Evolutionary conservation across 2,888 invertebrate genomes (phyloP).

Genomic region (Mesochorus sp.): DNA sequence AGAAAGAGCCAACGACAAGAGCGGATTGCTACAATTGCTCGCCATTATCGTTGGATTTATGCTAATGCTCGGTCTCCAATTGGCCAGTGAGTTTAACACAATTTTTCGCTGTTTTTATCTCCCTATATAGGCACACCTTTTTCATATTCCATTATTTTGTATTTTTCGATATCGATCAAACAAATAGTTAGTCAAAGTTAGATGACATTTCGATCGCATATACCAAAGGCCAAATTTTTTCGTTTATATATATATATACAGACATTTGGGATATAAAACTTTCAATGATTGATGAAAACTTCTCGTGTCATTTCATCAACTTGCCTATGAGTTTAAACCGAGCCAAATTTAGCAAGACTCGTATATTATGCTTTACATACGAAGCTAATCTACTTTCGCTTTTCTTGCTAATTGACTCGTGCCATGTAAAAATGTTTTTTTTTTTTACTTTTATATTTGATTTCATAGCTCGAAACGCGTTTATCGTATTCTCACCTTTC

Average conservation of each 20-base stretch:
- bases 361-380: background rate
- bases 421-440: slow-evolving; percentile 56
- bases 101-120: background rate
- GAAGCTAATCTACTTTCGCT: background rate
- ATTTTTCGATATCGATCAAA: background rate
- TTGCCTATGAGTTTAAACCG: background rate
- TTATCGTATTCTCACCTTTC: slow-evolving; percentile 20
- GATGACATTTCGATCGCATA: too few relatives aligned
- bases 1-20: slow-evolving; percentile 85
- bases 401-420: slow-evolving; percentile 26
- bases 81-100: slow-evolving; percentile 76
- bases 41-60: slow-evolving; percentile 85
- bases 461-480: background rate
- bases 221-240: too few relatives aligned
- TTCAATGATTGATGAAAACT: too few relatives aligned
- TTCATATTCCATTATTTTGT: background rate
- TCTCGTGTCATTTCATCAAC: background rate
- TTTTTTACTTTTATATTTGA: too few relatives aligned
- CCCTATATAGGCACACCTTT: background rate
- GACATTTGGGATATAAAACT: too few relatives aligned
- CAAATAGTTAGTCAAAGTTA: too few relatives aligned
- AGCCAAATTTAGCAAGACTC: slow-evolving; percentile 15
- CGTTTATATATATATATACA: too few relatives aligned
- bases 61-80: slow-evolving; percentile 84
- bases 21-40: slow-evolving; percentile 84